Evolutionary conservation across 2,797 vertebrate genomes (phyloP).

Genomic region (Geotrypetes seraphini): DNA sequence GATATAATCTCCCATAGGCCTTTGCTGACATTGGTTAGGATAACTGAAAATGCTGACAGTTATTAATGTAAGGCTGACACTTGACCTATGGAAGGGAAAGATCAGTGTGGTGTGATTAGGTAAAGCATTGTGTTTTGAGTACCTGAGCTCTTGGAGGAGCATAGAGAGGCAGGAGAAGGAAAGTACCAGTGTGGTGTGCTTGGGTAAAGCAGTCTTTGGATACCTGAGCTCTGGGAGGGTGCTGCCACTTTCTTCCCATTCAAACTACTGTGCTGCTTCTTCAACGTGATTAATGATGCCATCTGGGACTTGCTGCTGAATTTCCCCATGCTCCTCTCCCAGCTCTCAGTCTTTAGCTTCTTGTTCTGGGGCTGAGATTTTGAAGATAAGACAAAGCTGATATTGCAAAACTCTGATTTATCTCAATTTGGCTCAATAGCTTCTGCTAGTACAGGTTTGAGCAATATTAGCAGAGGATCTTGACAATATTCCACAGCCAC

Average conservation of each 20-base stretch:
- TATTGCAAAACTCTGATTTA: too few species aligned
- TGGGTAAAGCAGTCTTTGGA: neutral
- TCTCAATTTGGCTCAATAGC: too few species aligned
- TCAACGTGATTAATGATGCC: conserved; percentile 64
- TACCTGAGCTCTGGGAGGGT: neutral
- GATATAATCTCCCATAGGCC: too few species aligned
- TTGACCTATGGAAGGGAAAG: too few species aligned
- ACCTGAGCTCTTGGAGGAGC: accelerated
- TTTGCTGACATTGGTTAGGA: too few species aligned
- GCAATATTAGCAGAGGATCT: too few species aligned
- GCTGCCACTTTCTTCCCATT: accelerated
- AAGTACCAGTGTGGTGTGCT: neutral
- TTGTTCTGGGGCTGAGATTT: conserved; percentile 44
- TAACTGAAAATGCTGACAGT: too few species aligned
- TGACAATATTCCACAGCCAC: too few species aligned
- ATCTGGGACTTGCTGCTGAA: conserved; percentile 44
- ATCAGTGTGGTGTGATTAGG: too few species aligned
- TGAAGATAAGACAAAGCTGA: neutral
- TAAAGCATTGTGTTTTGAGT: too few species aligned
- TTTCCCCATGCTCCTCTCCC: conserved; percentile 69
- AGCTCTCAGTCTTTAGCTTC: conserved; percentile 62
- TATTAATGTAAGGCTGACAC: too few species aligned
- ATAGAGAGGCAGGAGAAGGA: accelerated
- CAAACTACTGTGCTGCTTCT: neutral
- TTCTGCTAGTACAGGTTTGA: too few species aligned